Conservation (phyloP, 92 coral and sea anemone species). For the Porites cylindrica region DNA sequence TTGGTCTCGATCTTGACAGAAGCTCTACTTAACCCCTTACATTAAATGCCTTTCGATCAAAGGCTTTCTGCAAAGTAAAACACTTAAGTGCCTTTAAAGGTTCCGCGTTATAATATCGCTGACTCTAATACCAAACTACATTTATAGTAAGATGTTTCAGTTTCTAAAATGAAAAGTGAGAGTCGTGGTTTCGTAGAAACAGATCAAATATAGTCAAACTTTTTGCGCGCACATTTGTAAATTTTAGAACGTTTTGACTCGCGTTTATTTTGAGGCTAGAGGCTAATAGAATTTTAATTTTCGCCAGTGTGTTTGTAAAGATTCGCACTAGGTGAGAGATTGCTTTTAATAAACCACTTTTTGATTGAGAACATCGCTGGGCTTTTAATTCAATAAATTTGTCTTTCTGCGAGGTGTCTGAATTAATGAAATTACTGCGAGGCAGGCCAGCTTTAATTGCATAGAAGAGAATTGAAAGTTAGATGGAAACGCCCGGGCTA, state of each 20-base stretch:
- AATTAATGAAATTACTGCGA: conserved; percentile 56
- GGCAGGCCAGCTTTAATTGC: conserved; percentile 42
- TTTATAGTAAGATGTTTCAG: neutral
- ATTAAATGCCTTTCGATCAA: conserved; percentile 49
- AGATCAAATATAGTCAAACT: neutral
- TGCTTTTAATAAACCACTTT: conserved; percentile 78
- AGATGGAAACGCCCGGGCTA: conserved; percentile 20
- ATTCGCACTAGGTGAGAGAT: conserved; percentile 45
- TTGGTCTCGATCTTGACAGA: conserved; percentile 55
- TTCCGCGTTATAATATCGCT: conserved; percentile 13
- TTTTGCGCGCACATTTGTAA: conserved; percentile 33
- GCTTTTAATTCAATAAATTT: conserved; percentile 59
- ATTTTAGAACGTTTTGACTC: conserved; percentile 53
- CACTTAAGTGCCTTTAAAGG: conserved; percentile 24
- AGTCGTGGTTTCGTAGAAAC: conserved; percentile 41
- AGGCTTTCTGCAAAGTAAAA: conserved; percentile 32
- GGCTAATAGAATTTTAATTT: conserved; percentile 94
- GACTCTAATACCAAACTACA: neutral
- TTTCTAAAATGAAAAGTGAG: neutral
- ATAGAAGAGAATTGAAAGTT: conserved; percentile 20
- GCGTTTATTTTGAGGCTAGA: conserved; percentile 70
- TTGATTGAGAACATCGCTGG: conserved; percentile 50
- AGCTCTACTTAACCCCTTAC: conserved; percentile 58
- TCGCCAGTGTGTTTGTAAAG: conserved; percentile 50
- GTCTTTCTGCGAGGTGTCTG: conserved; percentile 45